phyloP scores from a whole-genome alignment of 2,888 invertebrate species.

The Diaperis boleti region DNA sequence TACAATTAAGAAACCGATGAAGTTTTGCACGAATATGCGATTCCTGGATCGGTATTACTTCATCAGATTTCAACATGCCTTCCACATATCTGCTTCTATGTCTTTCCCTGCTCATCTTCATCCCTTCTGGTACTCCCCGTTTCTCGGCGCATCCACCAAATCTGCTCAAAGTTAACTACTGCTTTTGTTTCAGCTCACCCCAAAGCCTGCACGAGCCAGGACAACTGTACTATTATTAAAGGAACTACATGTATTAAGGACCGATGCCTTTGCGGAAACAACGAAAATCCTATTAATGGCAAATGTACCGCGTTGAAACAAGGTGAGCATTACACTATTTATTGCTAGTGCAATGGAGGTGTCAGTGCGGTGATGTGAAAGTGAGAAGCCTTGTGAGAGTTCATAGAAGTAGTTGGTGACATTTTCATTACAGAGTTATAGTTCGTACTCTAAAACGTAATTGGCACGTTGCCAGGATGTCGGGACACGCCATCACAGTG shows the following conservation, averaged over 20 bases:
- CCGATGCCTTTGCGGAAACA: slow-evolving; percentile 62
- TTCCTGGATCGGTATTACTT: slow-evolving; percentile 51
- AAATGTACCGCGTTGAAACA: slow-evolving; percentile 57
- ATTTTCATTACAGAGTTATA: no score
- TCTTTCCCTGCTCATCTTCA: slow-evolving; percentile 35
- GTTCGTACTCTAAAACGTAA: no score
- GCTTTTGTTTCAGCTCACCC: slow-evolving; percentile 54
- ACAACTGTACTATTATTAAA: slow-evolving; percentile 59
- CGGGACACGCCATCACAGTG: no score
- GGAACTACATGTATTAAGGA: slow-evolving; percentile 62
- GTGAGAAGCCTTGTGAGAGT: slow-evolving; percentile 3
- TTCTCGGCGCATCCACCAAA: slow-evolving; percentile 1
- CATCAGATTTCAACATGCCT: slow-evolving; percentile 40
- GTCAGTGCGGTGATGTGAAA: slow-evolving; percentile 15
- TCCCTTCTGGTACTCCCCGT: slow-evolving; percentile 43
- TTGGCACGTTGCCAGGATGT: no score
- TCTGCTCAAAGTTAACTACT: slow-evolving; percentile 5
- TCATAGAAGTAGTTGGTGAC: no score
- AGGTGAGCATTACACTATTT: slow-evolving; percentile 52
- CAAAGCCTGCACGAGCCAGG: slow-evolving; percentile 60
- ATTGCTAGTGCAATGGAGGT: slow-evolving; percentile 9
- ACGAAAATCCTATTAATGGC: slow-evolving; percentile 61
- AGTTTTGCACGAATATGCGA: slow-evolving; percentile 49
- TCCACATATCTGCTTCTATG: slow-evolving; percentile 40
- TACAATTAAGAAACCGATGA: slow-evolving; percentile 40